Percentiles rank a stretch among this genome's conserved stretches.
phyloP scores from a whole-genome alignment of 2,797 vertebrate species.

The Gorsachius magnificus region DNA sequence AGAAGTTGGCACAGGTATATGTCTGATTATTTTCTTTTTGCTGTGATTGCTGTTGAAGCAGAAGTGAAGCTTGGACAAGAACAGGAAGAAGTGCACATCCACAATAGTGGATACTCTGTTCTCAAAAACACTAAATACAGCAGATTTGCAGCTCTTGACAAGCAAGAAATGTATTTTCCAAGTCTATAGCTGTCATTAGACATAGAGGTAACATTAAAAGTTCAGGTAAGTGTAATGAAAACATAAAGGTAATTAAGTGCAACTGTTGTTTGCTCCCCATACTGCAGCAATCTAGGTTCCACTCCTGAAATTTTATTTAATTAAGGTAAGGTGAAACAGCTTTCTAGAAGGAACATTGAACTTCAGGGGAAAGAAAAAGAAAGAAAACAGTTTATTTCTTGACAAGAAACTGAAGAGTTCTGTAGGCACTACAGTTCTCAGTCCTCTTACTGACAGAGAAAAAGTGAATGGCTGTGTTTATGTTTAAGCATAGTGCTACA shows the following conservation, averaged over 20 bases:
- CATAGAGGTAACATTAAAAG: not conserved
- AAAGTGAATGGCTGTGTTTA: not conserved
- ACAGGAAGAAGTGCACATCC: not conserved
- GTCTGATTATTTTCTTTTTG: not conserved
- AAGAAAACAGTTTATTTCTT: not conserved
- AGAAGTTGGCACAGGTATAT: not conserved
- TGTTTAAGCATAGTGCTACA: not conserved
- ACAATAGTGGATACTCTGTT: not conserved
- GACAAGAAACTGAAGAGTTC: not conserved
- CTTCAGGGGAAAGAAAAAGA: not conserved
- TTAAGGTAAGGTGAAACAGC: not conserved
- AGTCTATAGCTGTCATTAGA: not conserved
- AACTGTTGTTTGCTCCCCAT: not conserved
- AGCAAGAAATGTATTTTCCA: not conserved
- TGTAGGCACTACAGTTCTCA: not conserved
- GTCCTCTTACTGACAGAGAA: not conserved
- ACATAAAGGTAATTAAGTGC: not conserved
- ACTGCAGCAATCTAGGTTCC: not conserved
- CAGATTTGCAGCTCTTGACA: not conserved
- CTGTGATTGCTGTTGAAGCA: not conserved
- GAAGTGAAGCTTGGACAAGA: not conserved
- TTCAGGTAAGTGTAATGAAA: not conserved
- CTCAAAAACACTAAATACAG: not conserved
- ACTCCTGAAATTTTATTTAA: not conserved
- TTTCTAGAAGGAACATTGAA: not conserved